phyloP scores from a whole-genome alignment of 1,140 invertebrate genomes.

The Saccostrea echinata region DNA sequence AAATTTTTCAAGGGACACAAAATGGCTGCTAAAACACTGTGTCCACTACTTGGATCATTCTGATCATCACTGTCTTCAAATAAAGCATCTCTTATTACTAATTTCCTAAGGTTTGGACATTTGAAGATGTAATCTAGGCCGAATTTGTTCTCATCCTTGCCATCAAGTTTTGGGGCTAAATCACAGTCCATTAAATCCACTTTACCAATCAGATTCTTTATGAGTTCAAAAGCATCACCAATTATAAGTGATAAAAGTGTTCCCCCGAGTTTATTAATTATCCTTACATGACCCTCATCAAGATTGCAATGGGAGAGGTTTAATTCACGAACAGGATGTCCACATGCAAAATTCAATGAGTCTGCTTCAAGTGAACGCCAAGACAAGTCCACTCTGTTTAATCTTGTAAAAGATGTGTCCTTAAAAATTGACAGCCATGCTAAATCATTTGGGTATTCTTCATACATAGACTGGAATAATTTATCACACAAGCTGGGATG shows the following conservation, averaged over 20 bases:
- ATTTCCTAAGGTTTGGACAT: conserved; percentile 6
- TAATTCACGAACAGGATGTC: neutral
- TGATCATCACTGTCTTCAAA: neutral
- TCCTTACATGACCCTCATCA: neutral
- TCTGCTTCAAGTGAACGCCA: neutral
- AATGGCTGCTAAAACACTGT: neutral
- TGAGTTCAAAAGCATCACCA: neutral
- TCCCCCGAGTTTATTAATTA: neutral
- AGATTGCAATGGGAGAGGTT: neutral
- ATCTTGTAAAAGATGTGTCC: conserved; percentile 26
- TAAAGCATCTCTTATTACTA: conserved; percentile 6
- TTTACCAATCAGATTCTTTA: neutral
- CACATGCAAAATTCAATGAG: neutral
- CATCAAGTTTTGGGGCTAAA: neutral
- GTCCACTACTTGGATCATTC: neutral
- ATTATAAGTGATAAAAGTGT: conserved; percentile 11
- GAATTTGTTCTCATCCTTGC: neutral
- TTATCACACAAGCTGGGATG: conserved; percentile 50
- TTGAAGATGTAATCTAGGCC: neutral
- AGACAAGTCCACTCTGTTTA: conserved; percentile 20
- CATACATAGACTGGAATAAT: conserved; percentile 33
- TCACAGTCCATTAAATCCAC: neutral
- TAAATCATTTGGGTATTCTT: neutral
- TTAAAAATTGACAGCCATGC: conserved; percentile 38
- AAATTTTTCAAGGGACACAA: conserved; percentile 17